phyloP scores from a whole-genome alignment of 2,888 invertebrate genomes.

The Sinodicranocentrus sp. region DNA sequence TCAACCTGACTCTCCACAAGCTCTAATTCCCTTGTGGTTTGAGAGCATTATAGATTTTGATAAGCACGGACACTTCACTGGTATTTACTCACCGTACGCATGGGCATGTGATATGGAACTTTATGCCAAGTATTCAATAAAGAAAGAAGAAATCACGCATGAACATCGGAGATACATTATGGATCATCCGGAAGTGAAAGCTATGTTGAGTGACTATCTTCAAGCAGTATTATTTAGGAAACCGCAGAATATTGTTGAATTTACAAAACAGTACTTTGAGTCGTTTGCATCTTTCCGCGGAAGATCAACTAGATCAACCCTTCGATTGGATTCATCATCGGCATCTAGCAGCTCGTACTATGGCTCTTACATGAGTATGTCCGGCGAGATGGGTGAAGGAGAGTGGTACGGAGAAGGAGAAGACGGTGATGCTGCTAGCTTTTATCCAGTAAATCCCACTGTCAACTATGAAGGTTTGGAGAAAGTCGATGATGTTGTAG shows the following conservation, averaged over 20 bases:
- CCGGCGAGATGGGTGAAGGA: not conserved
- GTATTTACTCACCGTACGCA: constrained; percentile 57
- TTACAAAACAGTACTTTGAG: constrained; percentile 69
- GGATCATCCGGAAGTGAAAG: constrained; percentile 72
- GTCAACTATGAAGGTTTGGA: constrained; percentile 42
- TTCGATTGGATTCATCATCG: not conserved
- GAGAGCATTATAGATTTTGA: constrained; percentile 67
- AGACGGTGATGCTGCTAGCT: constrained; percentile 18
- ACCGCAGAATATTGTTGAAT: constrained; percentile 70
- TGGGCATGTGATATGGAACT: constrained; percentile 75
- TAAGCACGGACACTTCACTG: constrained; percentile 64
- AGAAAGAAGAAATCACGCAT: constrained; percentile 67
- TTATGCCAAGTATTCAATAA: constrained; percentile 70
- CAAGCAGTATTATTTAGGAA: constrained; percentile 71
- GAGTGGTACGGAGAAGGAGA: constrained; percentile 50
- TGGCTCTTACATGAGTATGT: not conserved
- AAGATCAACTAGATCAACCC: constrained; percentile 14
- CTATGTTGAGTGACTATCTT: constrained; percentile 73
- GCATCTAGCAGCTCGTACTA: not conserved
- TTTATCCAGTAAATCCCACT: constrained; percentile 41
- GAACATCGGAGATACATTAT: constrained; percentile 70
- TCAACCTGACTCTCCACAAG: constrained; percentile 72
- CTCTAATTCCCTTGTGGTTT: constrained; percentile 75
- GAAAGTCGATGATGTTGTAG: constrained; percentile 37
- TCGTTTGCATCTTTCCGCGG: constrained; percentile 44